Base-by-base conservation (phyloP, 2,888 invertebrate genomes). In the Sicus ferrugineus region DNA sequence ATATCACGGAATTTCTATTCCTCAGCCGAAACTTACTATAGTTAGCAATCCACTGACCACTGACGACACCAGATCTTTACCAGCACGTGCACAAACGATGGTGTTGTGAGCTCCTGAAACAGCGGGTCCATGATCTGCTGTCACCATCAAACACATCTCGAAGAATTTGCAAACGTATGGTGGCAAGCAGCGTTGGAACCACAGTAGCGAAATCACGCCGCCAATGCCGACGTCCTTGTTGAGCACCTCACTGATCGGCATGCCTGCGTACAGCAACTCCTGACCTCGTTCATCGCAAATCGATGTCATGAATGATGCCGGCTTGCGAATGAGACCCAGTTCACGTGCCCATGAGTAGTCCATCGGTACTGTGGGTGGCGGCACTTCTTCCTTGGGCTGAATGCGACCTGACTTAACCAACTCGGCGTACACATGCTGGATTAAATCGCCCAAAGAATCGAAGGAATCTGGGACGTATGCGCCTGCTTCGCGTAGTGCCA, bases 321-420 rank as follows among this genome's bases (percentile, higher is more conserved):
- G 99, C 83, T 99, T 99, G 46, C 99, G 90, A 81, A 99, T 99
- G 9, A 99, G 87, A 16, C 99, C 99, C 72, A 99, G 88, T 87
- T 99, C 98, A 34, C 80, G 90, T 0, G 98, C 98, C 98, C 98
- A 99, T 73, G 93, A 95, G 85, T 96, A 99, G 86, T 99, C 98
- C 98, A 99, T 98, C 9, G 98, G 98, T n/a, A 99, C 98, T 21
- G 98, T 98, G 2, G 99, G 99, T 42, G 99, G 99, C 11, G 98
- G 96, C 64, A 94, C 90, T 85, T 99, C 98, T 54, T 94, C 92
- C 76, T 91, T 91, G 0, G 96, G 96, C 9, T 93, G 90, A 77
- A 99, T 93, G 67, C 89, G 89, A 48, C 97, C 96, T 21, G 90
- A 89, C 65, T 89, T 88, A 0, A 99, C 96, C 72, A 99, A 87